These are phyloP conservation scores for Notolabrus celidotus DNA, from an alignment of 2,797 vertebrate species.

Conservation along the genomic window DNA sequence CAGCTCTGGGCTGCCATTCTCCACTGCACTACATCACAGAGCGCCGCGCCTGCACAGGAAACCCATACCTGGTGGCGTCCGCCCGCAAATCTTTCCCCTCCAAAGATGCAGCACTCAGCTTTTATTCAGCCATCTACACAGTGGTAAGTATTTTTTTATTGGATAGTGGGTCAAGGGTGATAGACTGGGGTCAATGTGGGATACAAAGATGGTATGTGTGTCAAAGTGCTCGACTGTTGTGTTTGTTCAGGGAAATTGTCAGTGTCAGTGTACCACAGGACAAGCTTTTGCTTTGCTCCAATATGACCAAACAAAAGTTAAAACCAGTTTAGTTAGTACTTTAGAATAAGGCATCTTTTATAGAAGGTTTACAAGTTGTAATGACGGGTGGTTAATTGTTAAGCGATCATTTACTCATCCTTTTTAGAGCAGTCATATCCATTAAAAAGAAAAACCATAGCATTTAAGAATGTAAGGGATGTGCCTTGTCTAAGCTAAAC, in stretches of 20 bases:
- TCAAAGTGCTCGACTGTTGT: neutral
- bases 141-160: constrained; percentile 80
- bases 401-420: no score
- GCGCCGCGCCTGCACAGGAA: constrained; percentile 86
- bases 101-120: constrained; percentile 92
- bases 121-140: constrained; percentile 92
- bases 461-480: no score
- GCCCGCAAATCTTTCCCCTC: constrained; percentile 94
- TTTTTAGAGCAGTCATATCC: no score
- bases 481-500: no score
- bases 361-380: no score
- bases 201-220: neutral
- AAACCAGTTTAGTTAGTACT: no score
- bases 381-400: no score
- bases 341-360: no score
- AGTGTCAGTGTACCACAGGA: no score
- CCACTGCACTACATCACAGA: constrained; percentile 89
- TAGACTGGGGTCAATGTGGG: neutral
- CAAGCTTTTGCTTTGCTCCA: no score
- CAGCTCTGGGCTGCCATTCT: constrained; percentile 90
- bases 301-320: no score
- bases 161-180: neutral
- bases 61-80: constrained; percentile 87
- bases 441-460: no score
- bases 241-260: neutral